A percentile compares a stretch with the other conserved stretches of the same genome.
These are phyloP conservation scores for Spea hammondii DNA, from an alignment of 2,797 vertebrate species.

Conservation along the genomic window DNA sequence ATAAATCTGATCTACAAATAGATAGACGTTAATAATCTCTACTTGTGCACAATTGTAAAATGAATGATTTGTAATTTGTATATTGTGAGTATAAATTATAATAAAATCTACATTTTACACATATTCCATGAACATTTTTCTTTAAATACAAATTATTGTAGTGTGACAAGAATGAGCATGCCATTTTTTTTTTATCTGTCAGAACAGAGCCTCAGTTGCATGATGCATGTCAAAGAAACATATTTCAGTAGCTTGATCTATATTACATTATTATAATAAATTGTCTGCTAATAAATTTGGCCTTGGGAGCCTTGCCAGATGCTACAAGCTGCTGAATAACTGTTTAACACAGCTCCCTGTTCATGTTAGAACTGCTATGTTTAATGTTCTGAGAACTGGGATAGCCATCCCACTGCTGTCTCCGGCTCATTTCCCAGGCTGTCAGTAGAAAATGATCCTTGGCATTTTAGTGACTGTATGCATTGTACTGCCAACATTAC, in stretches of 20 bases:
- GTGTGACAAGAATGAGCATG: no score
- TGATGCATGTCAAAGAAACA: neutral
- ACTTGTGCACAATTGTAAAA: no score
- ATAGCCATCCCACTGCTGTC: conserved; percentile 32
- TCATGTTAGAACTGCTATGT: conserved; percentile 28
- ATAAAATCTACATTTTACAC: no score
- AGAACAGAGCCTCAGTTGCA: conserved; percentile 1
- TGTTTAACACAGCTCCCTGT: conserved; percentile 30
- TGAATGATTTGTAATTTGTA: no score
- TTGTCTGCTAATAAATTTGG: conserved; percentile 32
- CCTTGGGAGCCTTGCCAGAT: conserved; percentile 32
- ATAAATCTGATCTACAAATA: no score
- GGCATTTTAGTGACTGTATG: conserved; percentile 21
- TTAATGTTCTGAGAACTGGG: conserved; percentile 32
- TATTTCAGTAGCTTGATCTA: conserved; percentile 6
- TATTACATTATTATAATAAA: conserved; percentile 28
- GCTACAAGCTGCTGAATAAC: conserved; percentile 31
- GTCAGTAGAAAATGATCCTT: conserved; percentile 23
- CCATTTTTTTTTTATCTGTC: neutral
- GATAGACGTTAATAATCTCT: no score
- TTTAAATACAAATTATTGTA: no score
- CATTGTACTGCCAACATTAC: conserved; percentile 25
- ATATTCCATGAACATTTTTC: no score
- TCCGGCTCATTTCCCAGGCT: conserved; percentile 37
- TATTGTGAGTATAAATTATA: no score